Percentiles rank a stretch among this genome's conserved stretches.
These are phyloP conservation scores for Tipula unca DNA, from an alignment of 2,888 invertebrate genomes.

Conservation along the genomic window DNA sequence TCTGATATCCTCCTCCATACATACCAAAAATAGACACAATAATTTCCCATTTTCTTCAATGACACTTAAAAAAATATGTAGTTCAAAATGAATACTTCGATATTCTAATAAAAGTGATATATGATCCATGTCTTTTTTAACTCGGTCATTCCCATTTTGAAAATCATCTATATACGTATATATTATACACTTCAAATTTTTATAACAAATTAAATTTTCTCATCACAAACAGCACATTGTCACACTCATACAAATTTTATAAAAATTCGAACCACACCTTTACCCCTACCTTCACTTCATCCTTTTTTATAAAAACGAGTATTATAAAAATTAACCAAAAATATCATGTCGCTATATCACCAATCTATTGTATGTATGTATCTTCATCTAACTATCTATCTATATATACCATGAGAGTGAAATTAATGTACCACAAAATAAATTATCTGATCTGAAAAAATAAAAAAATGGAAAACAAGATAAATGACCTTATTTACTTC, in stretches of 20 bases:
- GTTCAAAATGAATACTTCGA: neutral
- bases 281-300: neutral
- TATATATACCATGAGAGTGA: neutral
- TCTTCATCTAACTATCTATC: neutral
- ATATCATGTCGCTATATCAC: neutral
- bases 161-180: neutral
- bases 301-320: neutral
- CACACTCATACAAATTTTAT: neutral
- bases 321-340: constrained; percentile 1
- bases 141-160: neutral
- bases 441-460: neutral
- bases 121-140: neutral
- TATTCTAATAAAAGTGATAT: neutral
- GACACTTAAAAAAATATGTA: neutral
- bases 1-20: neutral
- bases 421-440: constrained; percentile 14
- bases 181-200: neutral
- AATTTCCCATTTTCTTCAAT: neutral
- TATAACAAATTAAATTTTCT: neutral
- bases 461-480: neutral
- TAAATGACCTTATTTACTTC: neutral
- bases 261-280: neutral
- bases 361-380: neutral
- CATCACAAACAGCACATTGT: neutral
- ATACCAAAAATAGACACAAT: neutral